These are phyloP conservation scores for Tolypeutes matacus DNA, from an alignment of 2,797 vertebrate genomes.

Conservation along the genomic window DNA sequence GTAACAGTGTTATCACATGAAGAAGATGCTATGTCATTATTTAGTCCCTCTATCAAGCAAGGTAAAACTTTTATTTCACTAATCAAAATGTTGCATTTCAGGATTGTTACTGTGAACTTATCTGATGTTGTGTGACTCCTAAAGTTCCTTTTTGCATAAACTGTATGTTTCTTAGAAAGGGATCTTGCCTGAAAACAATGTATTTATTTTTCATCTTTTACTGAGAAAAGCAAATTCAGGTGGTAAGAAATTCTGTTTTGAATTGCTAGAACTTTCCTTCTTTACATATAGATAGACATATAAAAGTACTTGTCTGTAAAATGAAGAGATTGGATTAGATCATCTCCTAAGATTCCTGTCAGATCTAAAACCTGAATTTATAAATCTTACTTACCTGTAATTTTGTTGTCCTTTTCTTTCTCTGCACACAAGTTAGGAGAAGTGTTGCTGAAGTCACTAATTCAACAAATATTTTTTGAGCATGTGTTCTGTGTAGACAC, in stretches of 20 bases:
- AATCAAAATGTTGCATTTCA: constrained; percentile 53
- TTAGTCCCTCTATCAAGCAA: constrained; percentile 91
- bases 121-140: constrained; percentile 6
- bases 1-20: constrained; percentile 91
- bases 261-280: neutral
- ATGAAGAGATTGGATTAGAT: constrained; percentile 12
- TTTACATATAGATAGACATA: constrained; percentile 33
- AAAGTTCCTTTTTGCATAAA: constrained; percentile 61
- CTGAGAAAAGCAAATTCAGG: constrained; percentile 49
- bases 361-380: constrained; percentile 56
- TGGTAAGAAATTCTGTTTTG: constrained; percentile 56
- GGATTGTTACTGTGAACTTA: neutral
- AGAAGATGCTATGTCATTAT: constrained; percentile 92
- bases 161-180: constrained; percentile 45
- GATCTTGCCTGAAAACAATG: neutral
- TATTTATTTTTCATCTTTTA: constrained; percentile 50
- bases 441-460: constrained; percentile 11
- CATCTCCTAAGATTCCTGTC: neutral
- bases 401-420: neutral
- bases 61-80: constrained; percentile 84
- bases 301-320: constrained; percentile 36
- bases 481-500: neutral
- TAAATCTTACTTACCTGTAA: neutral
- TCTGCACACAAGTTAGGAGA: neutral
- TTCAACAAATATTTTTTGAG: neutral